A percentile compares a stretch with the other conserved stretches of the same genome.
Evolutionary conservation across 2,797 vertebrate species (phyloP).

Genomic region (Rhyacichthys aspro): DNA sequence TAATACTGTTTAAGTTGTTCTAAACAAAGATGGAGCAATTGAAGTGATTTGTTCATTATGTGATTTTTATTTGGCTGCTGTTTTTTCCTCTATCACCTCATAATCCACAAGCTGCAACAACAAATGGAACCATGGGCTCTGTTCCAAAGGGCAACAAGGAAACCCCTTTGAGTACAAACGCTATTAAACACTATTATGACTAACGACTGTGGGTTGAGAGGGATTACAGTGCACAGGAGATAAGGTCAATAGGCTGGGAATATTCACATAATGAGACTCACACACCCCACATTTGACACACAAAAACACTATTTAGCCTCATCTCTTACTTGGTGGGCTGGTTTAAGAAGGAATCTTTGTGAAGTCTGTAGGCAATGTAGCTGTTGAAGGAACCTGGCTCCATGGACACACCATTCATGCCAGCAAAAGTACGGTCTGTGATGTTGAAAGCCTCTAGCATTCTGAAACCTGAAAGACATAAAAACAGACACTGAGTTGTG

Average conservation of each 20-base stretch:
- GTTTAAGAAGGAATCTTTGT: constrained; percentile 92
- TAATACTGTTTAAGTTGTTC: constrained; percentile 42
- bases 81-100: constrained; percentile 40
- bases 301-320: constrained; percentile 20
- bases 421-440: constrained; percentile 91
- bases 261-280: constrained; percentile 16
- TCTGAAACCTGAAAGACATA: constrained; percentile 86
- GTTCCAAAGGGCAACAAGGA: constrained; percentile 36
- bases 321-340: constrained; percentile 91
- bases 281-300: constrained; percentile 22
- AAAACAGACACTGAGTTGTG: constrained; percentile 16
- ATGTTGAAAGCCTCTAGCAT: constrained; percentile 98
- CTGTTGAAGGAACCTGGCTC: constrained; percentile 96
- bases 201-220: constrained; percentile 51
- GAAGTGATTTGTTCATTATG: constrained; percentile 4
- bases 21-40: constrained; percentile 37
- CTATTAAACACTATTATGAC: constrained; percentile 57
- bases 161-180: constrained; percentile 32
- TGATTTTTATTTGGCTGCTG: constrained; percentile 9
- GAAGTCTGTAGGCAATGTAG: constrained; percentile 90
- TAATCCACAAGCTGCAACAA: constrained; percentile 57
- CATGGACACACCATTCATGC: constrained; percentile 92
- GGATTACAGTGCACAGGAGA: constrained; percentile 46
- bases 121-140: constrained; percentile 28
- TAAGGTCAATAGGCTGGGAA: constrained; percentile 34